Percentiles rank a stretch among this genome's conserved stretches.
phyloP scores from a whole-genome alignment of 2,888 invertebrate genomes.

The Rhingia campestris region DNA sequence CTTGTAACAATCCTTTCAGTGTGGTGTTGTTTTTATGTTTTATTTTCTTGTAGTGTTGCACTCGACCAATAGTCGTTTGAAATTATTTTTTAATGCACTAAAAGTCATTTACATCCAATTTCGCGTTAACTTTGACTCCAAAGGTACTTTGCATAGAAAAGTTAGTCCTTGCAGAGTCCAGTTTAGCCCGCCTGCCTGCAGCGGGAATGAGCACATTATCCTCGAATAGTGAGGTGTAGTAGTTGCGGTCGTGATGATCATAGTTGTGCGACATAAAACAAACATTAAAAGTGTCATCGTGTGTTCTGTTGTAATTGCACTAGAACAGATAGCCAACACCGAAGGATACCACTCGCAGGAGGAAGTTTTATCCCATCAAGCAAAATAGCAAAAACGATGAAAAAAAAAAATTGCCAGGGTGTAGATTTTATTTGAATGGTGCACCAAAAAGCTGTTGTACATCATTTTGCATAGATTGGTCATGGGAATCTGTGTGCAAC shows the following conservation, averaged over 20 bases:
- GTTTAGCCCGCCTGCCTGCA: conserved; percentile 43
- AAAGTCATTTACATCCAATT: conserved; percentile 74
- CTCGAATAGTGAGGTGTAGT: conserved; percentile 46
- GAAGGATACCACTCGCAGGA: conserved; percentile 42
- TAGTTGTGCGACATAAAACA: conserved; percentile 64
- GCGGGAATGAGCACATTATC: conserved; percentile 36
- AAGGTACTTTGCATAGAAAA: conserved; percentile 68
- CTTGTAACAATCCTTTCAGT: conserved; percentile 25
- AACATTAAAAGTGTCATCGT: conserved; percentile 73
- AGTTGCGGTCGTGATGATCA: conserved; percentile 45
- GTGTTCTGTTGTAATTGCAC: conserved; percentile 65
- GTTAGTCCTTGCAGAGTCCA: conserved; percentile 65
- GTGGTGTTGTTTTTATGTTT: background rate
- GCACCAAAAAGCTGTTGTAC: conserved; percentile 59
- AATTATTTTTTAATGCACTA: conserved; percentile 74
- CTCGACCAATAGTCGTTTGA: conserved; percentile 65
- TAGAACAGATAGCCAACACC: conserved; percentile 1
- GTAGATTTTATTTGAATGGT: conserved; percentile 6
- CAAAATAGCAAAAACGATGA: background rate
- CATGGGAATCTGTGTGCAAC: conserved; percentile 56
- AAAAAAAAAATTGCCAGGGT: background rate
- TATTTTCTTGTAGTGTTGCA: conserved; percentile 45
- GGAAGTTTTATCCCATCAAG: conserved; percentile 45
- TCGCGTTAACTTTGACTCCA: conserved; percentile 71
- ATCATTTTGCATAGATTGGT: conserved; percentile 65